Evolutionary conservation across 2,888 invertebrate genomes (phyloP).

Genomic region (Unio delphinus): DNA sequence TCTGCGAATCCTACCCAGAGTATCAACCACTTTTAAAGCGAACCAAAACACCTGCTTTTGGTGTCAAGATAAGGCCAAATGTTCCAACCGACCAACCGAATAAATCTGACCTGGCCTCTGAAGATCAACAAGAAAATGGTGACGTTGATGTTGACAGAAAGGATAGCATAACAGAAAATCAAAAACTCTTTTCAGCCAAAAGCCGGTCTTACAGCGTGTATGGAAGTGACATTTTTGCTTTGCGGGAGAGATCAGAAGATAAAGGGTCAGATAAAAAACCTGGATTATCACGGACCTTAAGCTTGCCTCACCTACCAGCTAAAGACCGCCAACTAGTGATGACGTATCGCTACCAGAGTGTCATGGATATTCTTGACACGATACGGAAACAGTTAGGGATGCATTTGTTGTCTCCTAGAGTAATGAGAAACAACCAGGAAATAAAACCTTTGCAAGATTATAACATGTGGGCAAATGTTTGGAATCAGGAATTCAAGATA

Average conservation of each 20-base stretch:
- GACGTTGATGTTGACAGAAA: neutral
- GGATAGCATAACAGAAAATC: neutral
- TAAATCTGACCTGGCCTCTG: neutral
- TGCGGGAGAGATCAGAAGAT: too few relatives aligned
- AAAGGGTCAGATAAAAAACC: too few relatives aligned
- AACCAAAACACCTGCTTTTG: conserved; percentile 46
- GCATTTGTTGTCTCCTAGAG: conserved; percentile 50
- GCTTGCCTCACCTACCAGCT: conserved; percentile 24
- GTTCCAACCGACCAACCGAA: neutral
- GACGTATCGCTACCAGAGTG: conserved; percentile 60
- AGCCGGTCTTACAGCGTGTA: too few relatives aligned
- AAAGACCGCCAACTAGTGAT: conserved; percentile 52
- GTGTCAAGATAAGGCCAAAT: conserved; percentile 10
- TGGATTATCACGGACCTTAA: conserved; percentile 7
- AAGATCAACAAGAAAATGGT: neutral
- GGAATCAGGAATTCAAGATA: conserved; percentile 75
- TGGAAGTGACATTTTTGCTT: too few relatives aligned
- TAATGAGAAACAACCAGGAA: conserved; percentile 14
- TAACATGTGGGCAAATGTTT: conserved; percentile 93
- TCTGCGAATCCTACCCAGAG: conserved; percentile 46
- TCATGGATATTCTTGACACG: conserved; percentile 65
- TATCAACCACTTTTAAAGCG: conserved; percentile 37
- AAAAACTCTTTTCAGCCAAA: too few relatives aligned
- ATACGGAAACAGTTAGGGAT: conserved; percentile 41
- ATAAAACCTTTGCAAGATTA: conserved; percentile 80